Evolutionary conservation across 2,797 vertebrate species (phyloP), one percentile per base, ranked within the genome.

Genomic region (Periophthalmus magnuspinnatus): DNA sequence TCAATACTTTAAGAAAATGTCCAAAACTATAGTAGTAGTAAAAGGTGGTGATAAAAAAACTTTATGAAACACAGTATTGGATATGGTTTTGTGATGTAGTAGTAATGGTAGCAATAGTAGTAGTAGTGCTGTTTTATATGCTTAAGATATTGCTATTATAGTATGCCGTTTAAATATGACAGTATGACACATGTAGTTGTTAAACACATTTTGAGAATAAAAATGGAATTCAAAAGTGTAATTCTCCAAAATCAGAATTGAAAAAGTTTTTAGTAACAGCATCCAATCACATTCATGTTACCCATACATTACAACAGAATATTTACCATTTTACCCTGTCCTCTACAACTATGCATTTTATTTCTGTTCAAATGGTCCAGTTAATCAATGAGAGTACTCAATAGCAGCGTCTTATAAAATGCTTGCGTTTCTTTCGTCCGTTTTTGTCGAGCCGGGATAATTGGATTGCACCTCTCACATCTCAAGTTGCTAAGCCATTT

Each of bases 391-490:
- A 63, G 66, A 68, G 69, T 41, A 61, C 63, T 45, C 19, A 63
- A 66, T 11, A 52, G 56, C 71, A 67, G 13, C 57, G 69, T 68
- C 36, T 33, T 77, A 52, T 79, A 77, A 86, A 84, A 84, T 75
- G 68, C 60, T 71, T 80, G 63, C 67, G 14, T 72, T 75, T 17
- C 48, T 70, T 67, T 72, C 68, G 58, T 76, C 68, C 68, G 62
- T 45, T 57, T 75, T 71, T 33, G 22, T 81, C 76, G 85, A 72
- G 67, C 77, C 76, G 79, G 71, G 81, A 86, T 89, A 92, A 92
- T 90, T 91, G 88, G 88, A 93, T 90, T 91, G 84, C 78, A 87
- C 86, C 86, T 80, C 84, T 86, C 78, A 86, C 84, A 84, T 89
- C 84, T 91, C 58, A 66, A 88, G 84, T 88, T 89, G 82, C 83